Evolutionary conservation across 1,140 invertebrate genomes (phyloP).

Genomic region (Drosophila sulfurigaster): DNA sequence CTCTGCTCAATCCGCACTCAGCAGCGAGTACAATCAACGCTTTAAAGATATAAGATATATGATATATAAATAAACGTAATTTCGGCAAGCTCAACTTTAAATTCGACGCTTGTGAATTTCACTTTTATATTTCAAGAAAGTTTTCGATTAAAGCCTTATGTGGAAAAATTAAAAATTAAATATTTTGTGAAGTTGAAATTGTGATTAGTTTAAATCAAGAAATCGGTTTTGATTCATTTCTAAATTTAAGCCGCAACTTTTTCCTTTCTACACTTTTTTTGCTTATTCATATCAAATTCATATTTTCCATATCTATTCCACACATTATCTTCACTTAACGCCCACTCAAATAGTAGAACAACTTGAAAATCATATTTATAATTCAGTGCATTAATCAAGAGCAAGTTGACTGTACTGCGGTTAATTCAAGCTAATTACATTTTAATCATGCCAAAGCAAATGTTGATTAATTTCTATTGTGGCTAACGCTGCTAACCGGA

Average conservation of each 20-base stretch:
- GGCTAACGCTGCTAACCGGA: not conserved
- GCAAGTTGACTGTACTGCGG: constrained; percentile 38
- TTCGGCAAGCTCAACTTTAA: not conserved
- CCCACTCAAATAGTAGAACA: not conserved
- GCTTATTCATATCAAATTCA: too few species aligned
- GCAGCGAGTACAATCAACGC: not conserved
- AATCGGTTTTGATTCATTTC: too few species aligned
- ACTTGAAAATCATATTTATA: not conserved
- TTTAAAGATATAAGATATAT: not conserved
- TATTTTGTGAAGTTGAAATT: too few species aligned
- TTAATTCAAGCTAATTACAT: constrained; percentile 64
- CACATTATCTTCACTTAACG: not conserved
- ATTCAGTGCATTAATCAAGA: constrained; percentile 48
- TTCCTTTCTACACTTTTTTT: not conserved
- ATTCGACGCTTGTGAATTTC: too few species aligned
- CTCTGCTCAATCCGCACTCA: not conserved
- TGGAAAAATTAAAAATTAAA: too few species aligned
- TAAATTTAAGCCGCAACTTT: not conserved
- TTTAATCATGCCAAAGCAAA: constrained; percentile 52
- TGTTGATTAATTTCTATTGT: constrained; percentile 64
- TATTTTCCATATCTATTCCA: too few species aligned
- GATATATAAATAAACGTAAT: not conserved
- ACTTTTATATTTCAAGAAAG: too few species aligned
- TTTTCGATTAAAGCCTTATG: too few species aligned
- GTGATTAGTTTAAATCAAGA: too few species aligned